Evolutionary conservation across 1,140 invertebrate species (phyloP).

Genomic region (Trichonephila clavata): DNA sequence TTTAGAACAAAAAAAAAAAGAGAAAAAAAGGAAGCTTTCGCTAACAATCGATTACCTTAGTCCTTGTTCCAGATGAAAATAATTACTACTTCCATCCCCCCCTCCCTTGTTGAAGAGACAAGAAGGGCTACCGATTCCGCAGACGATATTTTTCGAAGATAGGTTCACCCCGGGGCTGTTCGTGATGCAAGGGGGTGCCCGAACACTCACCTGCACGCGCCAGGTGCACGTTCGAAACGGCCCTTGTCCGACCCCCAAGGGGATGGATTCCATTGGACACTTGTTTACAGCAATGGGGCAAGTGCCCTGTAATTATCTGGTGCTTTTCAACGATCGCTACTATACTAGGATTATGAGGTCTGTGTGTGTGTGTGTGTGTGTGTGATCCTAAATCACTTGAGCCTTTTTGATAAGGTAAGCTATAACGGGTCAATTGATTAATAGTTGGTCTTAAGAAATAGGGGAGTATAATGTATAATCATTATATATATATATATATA

Average conservation of each 20-base stretch:
- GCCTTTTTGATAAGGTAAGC: background rate
- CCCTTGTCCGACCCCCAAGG: slow-evolving; percentile 6
- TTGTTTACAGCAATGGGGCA: background rate
- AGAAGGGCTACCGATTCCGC: background rate
- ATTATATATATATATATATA: too few species aligned
- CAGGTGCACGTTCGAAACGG: slow-evolving; percentile 16
- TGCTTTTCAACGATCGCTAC: background rate
- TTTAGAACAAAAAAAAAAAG: background rate
- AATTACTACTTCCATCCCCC: background rate
- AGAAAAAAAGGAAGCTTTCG: background rate
- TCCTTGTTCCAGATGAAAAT: background rate
- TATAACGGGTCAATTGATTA: background rate
- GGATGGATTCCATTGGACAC: background rate
- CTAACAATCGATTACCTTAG: slow-evolving; percentile 10
- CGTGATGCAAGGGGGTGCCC: slow-evolving; percentile 25
- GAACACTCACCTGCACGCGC: slow-evolving; percentile 32
- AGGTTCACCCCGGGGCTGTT: slow-evolving; percentile 2
- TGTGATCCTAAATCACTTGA: background rate
- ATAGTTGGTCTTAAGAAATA: too few species aligned
- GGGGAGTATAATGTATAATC: too few species aligned
- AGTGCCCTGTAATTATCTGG: background rate
- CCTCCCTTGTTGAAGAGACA: background rate
- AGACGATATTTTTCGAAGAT: background rate
- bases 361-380: too few species aligned
- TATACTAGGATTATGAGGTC: background rate